Conservation (phyloP, 2,113 vertebrate genomes). For the Pogona vitticeps region DNA sequence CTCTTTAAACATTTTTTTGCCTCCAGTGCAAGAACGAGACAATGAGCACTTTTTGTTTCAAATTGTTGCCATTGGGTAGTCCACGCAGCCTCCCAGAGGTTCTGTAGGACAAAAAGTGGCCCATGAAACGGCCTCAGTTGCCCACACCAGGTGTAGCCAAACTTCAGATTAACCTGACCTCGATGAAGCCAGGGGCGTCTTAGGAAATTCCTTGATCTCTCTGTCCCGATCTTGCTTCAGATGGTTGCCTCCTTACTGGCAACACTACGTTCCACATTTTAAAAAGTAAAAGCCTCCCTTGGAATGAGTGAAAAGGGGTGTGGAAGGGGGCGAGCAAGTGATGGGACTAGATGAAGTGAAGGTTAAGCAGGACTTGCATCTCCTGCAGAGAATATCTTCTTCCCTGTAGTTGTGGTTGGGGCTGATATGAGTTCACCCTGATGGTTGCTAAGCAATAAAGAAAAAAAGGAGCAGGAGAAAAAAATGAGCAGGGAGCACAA, state of each 20-base stretch:
- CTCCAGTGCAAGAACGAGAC: too few relatives aligned
- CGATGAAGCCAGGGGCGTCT: too few relatives aligned
- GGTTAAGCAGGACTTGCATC: conserved; percentile 42
- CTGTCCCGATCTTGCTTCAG: conserved; percentile 42
- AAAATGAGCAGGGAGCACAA: conserved; percentile 24
- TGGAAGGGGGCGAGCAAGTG: conserved; percentile 24
- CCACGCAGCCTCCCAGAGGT: too few relatives aligned
- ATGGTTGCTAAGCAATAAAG: conserved; percentile 76
- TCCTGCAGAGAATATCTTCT: conserved; percentile 55
- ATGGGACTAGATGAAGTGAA: conserved; percentile 29
- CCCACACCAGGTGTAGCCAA: background rate
- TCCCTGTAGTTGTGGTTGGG: conserved; percentile 62
- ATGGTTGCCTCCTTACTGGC: conserved; percentile 7
- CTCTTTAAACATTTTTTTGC: too few relatives aligned
- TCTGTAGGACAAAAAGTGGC: too few relatives aligned
- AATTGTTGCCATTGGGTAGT: too few relatives aligned
- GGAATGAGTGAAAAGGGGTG: background rate
- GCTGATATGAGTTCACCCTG: conserved; percentile 62
- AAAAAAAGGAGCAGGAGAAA: background rate
- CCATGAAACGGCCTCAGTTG: too few relatives aligned
- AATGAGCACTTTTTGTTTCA: too few relatives aligned
- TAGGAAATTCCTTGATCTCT: conserved; percentile 40
- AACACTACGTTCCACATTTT: conserved; percentile 33
- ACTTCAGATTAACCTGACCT: too few relatives aligned
- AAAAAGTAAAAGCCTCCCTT: conserved; percentile 47